Base-by-base conservation (phyloP, 2,797 vertebrate species). In the Australoheros facetus region DNA sequence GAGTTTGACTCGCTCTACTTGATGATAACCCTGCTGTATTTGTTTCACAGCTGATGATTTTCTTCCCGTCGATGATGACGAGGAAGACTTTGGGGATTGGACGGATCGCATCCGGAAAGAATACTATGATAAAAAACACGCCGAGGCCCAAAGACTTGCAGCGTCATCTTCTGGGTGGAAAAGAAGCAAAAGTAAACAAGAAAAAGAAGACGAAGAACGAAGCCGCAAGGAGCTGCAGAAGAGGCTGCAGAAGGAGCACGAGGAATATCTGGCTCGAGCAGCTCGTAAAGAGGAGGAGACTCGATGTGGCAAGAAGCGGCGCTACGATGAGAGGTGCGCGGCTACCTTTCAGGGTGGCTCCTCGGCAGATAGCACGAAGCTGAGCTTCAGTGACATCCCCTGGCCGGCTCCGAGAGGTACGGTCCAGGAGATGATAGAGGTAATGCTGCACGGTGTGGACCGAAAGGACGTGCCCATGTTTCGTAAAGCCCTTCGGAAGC, bases 361-460 rank as follows among this genome's bases (percentile, higher is more conserved):
- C 3, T 86, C 85, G 0, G 76, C 75, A 0, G 59, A 42, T 1
- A 30, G 57, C 56, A 5, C 69, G 2, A 92, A 93, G 73, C 93
- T 97, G 90, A 88, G 93, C 86, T 98, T 97, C 37, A 30, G 71
- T 0, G 97, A 97, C 89, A 96, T 98, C 85, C 97, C 97, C 56
- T 97, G 97, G 97, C 97, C 97, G 0, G 91, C 95, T 5, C 94
- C 95, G 0, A 83, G 73, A 0, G 96, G 96, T 19, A 95, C 96
- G 0, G 95, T 96, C 39, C 87, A 93, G 4, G 96, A 97, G 85
- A 97, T 97, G 96, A 92, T 96, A 71, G 93, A 94, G 0, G 95
- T 96, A 81, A 96, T 97, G 84, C 86, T 97, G 62, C 95, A 97
- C 2, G 96, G 96, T 0, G 94, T 93, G 1, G 95, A 97, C 71